phyloP scores from a whole-genome alignment of 2,797 vertebrate species.

The Echiichthys vipera region DNA sequence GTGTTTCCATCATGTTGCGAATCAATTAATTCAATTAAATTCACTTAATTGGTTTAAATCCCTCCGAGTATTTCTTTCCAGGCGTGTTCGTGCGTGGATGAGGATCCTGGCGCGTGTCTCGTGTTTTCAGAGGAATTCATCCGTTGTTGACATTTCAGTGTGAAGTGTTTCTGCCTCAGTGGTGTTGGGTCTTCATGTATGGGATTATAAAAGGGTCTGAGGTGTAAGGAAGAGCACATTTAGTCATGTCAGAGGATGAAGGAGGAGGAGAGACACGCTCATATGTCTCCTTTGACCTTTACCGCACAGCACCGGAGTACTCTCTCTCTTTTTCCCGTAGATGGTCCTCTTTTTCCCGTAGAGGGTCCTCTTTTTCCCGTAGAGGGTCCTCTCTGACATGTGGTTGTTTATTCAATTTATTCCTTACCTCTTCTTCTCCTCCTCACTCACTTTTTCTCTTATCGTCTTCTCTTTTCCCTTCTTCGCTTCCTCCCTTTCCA shows the following conservation, averaged over 20 bases:
- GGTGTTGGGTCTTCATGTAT: conserved; percentile 17
- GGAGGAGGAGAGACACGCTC: conserved; percentile 17
- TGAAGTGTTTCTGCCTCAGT: conserved; percentile 18
- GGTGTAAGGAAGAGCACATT: conserved; percentile 50
- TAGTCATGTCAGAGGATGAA: conserved; percentile 36
- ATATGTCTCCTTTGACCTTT: conserved; percentile 69
- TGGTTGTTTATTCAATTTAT: conserved; percentile 22
- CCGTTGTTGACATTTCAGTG: conserved; percentile 38
- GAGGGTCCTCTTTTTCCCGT: neutral
- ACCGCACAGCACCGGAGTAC: conserved; percentile 13
- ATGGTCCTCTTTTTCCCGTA: neutral
- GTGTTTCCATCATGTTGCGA: neutral
- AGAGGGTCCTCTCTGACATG: conserved; percentile 4
- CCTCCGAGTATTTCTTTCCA: neutral
- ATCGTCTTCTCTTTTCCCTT: neutral
- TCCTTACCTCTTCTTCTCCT: neutral
- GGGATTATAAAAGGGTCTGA: conserved; percentile 43
- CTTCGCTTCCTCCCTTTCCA: neutral
- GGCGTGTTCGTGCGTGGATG: conserved; percentile 24
- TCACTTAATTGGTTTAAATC: conserved; percentile 38
- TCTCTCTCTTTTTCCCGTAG: conserved; percentile 25
- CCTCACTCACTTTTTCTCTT: neutral
- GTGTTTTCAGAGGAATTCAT: neutral
- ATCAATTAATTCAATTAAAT: conserved; percentile 1
- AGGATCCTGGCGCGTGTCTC: conserved; percentile 25